Conservation (phyloP, 1,140 invertebrate species). For the Brachionus manjavacas region DNA sequence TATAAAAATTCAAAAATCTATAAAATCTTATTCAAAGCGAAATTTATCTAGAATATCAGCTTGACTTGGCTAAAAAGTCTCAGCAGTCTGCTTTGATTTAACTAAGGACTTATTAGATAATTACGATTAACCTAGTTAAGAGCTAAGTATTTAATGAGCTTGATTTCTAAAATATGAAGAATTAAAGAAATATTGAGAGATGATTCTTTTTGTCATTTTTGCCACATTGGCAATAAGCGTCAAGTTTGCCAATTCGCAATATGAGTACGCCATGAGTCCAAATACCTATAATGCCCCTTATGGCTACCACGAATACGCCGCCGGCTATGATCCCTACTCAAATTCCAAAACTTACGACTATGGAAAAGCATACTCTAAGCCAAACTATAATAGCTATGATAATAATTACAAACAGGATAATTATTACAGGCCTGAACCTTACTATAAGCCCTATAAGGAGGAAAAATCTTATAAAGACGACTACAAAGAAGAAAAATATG, state of each 20-base stretch:
- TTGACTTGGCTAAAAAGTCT: background rate
- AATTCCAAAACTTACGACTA: background rate
- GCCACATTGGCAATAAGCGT: background rate
- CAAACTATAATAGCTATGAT: background rate
- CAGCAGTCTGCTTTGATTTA: background rate
- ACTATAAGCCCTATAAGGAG: background rate
- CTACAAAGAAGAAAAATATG: background rate
- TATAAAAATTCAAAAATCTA: no score
- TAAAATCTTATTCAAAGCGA: no score
- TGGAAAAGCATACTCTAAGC: background rate
- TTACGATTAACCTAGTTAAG: background rate
- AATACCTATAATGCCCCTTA: background rate
- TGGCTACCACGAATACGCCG: background rate
- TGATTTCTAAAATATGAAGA: background rate
- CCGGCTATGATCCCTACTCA: background rate
- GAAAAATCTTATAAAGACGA: conserved; percentile 15
- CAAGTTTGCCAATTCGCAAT: background rate
- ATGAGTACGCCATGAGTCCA: background rate
- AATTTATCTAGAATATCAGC: background rate
- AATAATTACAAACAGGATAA: background rate
- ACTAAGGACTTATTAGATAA: background rate
- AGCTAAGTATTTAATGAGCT: background rate
- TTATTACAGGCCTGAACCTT: background rate
- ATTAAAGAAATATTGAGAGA: background rate
- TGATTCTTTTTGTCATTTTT: background rate